These are phyloP conservation scores for Drosophila auraria DNA, from an alignment of 1,140 invertebrate species.

Conservation along the genomic window DNA sequence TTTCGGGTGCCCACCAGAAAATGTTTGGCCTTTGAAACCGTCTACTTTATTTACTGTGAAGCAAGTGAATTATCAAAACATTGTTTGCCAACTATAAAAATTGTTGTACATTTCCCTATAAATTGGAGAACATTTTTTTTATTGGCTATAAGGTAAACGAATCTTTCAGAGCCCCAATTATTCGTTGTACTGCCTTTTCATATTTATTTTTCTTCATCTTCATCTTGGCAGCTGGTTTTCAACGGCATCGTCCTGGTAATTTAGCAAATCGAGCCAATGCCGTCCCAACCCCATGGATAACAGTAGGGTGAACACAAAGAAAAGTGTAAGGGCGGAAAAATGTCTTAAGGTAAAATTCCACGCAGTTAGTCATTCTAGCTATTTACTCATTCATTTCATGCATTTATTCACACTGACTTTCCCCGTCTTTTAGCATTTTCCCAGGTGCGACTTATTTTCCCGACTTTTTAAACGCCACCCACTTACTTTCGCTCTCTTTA, in stretches of 20 bases:
- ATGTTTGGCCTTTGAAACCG: too few species aligned
- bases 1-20: too few species aligned
- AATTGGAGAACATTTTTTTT: constrained; percentile 10
- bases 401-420: constrained; percentile 78
- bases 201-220: constrained; percentile 29
- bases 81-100: constrained; percentile 26
- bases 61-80: constrained; percentile 22
- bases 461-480: constrained; percentile 70
- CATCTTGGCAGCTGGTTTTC: constrained; percentile 27
- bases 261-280: constrained; percentile 41
- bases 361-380: constrained; percentile 76
- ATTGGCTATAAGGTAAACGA: constrained; percentile 9
- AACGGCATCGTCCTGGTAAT: constrained; percentile 44
- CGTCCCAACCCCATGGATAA: constrained; percentile 11
- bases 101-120: constrained; percentile 21
- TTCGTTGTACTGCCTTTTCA: constrained; percentile 14
- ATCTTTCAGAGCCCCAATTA: constrained; percentile 30
- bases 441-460: constrained; percentile 73
- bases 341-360: constrained; percentile 53
- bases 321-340: neutral
- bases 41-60: constrained; percentile 1
- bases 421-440: constrained; percentile 5
- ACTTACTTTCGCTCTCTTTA: constrained; percentile 49
- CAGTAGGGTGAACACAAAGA: constrained; percentile 18
- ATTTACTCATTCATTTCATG: constrained; percentile 82